Conservation (phyloP, 2,113 vertebrate species). For the Gavialis gangeticus region DNA sequence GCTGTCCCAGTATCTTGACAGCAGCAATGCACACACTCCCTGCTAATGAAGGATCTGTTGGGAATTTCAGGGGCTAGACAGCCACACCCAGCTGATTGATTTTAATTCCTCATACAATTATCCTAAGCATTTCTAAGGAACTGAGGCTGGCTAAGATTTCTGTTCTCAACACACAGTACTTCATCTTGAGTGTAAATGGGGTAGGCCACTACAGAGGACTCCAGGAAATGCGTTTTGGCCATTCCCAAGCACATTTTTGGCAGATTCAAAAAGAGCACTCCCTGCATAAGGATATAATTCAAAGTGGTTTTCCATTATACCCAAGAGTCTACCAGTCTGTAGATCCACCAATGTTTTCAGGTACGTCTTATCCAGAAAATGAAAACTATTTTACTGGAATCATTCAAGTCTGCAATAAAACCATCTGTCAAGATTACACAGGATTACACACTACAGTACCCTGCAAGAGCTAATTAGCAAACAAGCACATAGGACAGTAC, state of each 20-base stretch:
- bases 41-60: neutral
- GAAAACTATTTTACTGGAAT: neutral
- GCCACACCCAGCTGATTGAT: neutral
- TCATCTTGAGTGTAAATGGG: fast-evolving
- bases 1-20: neutral
- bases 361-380: neutral
- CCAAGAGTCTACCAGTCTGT: neutral
- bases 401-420: neutral
- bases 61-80: neutral
- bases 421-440: neutral
- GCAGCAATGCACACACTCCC: fast-evolving
- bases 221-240: fast-evolving
- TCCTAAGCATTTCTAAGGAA: conserved; percentile 17
- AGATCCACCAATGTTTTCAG: neutral
- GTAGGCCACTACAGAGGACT: fast-evolving
- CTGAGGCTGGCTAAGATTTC: conserved; percentile 5
- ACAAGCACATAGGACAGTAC: conserved; percentile 32
- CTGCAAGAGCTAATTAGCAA: conserved; percentile 4
- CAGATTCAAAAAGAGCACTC: neutral
- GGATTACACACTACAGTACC: neutral
- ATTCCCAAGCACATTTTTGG: neutral
- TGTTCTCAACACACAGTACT: neutral
- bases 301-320: neutral
- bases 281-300: neutral
- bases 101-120: conserved; percentile 23